Evolutionary conservation across 2,888 invertebrate genomes (phyloP).

Genomic region (Pterostichus niger): DNA sequence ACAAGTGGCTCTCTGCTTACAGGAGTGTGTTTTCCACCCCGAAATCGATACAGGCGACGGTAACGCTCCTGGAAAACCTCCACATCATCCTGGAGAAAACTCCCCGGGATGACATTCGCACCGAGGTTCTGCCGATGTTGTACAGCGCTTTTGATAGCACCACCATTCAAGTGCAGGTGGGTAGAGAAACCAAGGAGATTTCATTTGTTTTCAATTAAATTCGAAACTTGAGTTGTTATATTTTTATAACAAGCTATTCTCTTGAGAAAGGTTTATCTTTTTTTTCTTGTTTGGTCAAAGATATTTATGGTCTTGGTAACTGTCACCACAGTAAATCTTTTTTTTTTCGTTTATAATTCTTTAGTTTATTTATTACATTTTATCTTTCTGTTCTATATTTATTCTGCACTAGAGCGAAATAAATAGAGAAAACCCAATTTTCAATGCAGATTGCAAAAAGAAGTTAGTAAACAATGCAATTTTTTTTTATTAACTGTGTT

Average conservation of each 20-base stretch:
- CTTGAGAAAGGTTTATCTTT: conserved; percentile 22
- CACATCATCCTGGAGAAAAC: conserved; percentile 94
- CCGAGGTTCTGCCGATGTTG: conserved; percentile 91
- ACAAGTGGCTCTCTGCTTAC: conserved; percentile 70
- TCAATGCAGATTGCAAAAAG: no score
- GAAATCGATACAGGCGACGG: conserved; percentile 91
- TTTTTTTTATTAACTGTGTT: no score
- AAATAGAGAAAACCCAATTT: neutral
- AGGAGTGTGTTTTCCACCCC: conserved; percentile 88
- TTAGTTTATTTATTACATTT: no score
- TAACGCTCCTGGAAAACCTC: conserved; percentile 92
- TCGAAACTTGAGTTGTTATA: conserved; percentile 42
- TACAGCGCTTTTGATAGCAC: conserved; percentile 93
- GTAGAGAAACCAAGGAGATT: conserved; percentile 63
- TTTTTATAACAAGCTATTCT: conserved; percentile 23
- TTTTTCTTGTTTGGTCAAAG: neutral
- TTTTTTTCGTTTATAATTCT: no score
- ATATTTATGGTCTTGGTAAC: neutral
- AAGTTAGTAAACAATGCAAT: no score
- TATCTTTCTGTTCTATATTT: no score
- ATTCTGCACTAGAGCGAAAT: no score
- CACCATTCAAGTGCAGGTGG: conserved; percentile 93
- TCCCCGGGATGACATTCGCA: conserved; percentile 86
- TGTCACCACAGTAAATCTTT: no score
- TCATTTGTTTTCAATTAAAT: conserved; percentile 63